A percentile compares a stretch with the other conserved stretches of the same genome.
phyloP scores from a whole-genome alignment of 2,888 invertebrate genomes.

The Hylaea fasciaria region DNA sequence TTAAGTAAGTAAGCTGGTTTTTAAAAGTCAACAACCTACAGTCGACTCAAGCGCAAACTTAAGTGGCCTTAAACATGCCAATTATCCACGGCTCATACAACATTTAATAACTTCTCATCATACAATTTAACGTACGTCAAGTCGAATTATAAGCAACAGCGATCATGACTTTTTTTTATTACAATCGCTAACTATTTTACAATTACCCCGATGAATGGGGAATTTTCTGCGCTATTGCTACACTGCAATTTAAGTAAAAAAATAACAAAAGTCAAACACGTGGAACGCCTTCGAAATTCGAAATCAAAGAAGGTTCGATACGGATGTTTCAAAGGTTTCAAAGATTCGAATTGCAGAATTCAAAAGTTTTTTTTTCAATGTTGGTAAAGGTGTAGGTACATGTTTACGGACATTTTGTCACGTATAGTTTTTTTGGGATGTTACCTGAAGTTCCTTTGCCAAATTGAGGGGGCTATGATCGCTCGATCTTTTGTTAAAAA shows the following conservation, averaged over 20 bases:
- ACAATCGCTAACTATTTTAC: slow-evolving; percentile 66
- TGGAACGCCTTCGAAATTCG: slow-evolving; percentile 75
- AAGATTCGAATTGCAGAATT: slow-evolving; percentile 66
- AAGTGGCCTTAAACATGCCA: slow-evolving; percentile 43
- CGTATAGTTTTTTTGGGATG: slow-evolving; percentile 71
- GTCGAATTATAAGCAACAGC: slow-evolving; percentile 60
- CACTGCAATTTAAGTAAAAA: slow-evolving; percentile 50
- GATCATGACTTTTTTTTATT: slow-evolving; percentile 57
- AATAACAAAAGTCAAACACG: slow-evolving; percentile 70
- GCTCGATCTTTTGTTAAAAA: slow-evolving; percentile 62
- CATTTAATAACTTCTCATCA: slow-evolving; percentile 57
- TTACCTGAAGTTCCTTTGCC: slow-evolving; percentile 75
- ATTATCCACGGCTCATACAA: slow-evolving; percentile 68
- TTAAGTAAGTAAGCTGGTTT: slow-evolving; percentile 1
- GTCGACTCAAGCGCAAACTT: slow-evolving; percentile 14
- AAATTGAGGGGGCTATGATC: slow-evolving; percentile 74
- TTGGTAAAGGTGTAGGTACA: slow-evolving; percentile 74
- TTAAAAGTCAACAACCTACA: slow-evolving; percentile 30
- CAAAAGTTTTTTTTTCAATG: slow-evolving; percentile 61
- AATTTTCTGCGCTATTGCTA: slow-evolving; percentile 75
- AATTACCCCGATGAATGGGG: slow-evolving; percentile 65
- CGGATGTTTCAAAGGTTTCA: slow-evolving; percentile 57
- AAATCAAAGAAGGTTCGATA: slow-evolving; percentile 67
- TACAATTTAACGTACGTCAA: slow-evolving; percentile 59
- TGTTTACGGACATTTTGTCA: slow-evolving; percentile 85